Conservation (phyloP, 2,888 invertebrate genomes). For the Noctua janthina region DNA sequence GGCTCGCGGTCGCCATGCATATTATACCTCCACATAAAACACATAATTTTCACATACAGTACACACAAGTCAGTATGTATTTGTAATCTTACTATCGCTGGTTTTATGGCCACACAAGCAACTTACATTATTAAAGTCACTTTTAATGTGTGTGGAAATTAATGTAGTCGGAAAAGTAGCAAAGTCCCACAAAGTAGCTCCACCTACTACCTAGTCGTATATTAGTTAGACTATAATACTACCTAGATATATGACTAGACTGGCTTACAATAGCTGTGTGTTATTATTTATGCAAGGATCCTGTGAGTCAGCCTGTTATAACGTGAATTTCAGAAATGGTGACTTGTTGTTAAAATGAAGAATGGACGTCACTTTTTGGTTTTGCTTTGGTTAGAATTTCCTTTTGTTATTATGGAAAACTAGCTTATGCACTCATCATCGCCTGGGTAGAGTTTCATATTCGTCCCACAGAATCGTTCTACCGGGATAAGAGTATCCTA, state of each 20-base stretch:
- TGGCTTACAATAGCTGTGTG: slow-evolving; percentile 51
- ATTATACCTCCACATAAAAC: background rate
- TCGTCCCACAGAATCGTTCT: too few species aligned
- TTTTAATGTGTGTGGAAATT: slow-evolving; percentile 87
- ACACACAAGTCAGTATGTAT: too few species aligned
- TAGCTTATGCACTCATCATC: too few species aligned
- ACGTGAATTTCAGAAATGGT: slow-evolving; percentile 39
- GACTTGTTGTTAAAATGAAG: slow-evolving; percentile 29
- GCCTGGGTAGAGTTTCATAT: too few species aligned
- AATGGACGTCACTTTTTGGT: slow-evolving; percentile 9
- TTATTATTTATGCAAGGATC: slow-evolving; percentile 64
- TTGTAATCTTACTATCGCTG: slow-evolving; percentile 42
- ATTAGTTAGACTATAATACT: slow-evolving; percentile 37
- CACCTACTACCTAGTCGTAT: slow-evolving; percentile 22
- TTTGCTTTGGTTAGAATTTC: background rate
- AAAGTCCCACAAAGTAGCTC: slow-evolving; percentile 48
- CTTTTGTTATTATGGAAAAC: background rate
- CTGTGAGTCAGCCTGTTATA: slow-evolving; percentile 55
- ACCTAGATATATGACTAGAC: slow-evolving; percentile 49
- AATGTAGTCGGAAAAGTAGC: slow-evolving; percentile 84
- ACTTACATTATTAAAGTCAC: slow-evolving; percentile 83
- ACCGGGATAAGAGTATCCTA: too few species aligned
- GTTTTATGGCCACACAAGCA: slow-evolving; percentile 70
- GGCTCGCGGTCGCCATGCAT: too few species aligned
- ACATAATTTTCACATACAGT: too few species aligned